Conservation (phyloP, 2,113 vertebrate genomes). For the Bubo bubo region DNA sequence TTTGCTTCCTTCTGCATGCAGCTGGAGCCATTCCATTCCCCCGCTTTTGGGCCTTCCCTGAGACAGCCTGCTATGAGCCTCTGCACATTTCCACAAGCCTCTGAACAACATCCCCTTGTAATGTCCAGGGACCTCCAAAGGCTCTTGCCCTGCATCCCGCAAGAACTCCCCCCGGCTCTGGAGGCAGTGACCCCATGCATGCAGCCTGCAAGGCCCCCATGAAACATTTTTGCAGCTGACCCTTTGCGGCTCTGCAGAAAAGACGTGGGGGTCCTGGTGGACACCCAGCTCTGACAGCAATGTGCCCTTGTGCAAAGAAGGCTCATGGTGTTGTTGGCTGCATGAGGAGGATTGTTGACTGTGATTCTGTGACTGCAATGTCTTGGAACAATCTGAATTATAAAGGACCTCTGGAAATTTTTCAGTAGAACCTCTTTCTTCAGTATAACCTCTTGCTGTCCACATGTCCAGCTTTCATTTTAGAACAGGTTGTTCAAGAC, state of each 20-base stretch:
- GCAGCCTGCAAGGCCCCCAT: rapidly evolving
- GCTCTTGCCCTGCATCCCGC: background rate
- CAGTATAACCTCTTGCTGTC: too few relatives aligned
- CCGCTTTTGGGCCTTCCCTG: rapidly evolving
- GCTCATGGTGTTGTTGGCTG: background rate
- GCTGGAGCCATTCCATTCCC: background rate
- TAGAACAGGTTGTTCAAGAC: too few relatives aligned
- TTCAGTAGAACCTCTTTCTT: too few relatives aligned
- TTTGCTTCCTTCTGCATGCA: background rate
- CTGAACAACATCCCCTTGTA: background rate
- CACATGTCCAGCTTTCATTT: too few relatives aligned
- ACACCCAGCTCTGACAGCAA: background rate
- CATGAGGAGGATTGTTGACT: background rate
- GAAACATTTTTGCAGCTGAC: rapidly evolving
- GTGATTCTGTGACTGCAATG: background rate
- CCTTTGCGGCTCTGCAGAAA: background rate
- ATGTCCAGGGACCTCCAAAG: background rate
- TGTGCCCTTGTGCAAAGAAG: too few relatives aligned
- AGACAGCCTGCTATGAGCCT: rapidly evolving
- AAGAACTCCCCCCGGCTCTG: background rate
- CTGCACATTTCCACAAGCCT: background rate
- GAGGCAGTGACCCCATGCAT: too few relatives aligned
- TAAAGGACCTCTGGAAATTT: too few relatives aligned
- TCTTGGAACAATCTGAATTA: too few relatives aligned
- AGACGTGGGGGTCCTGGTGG: background rate